phyloP scores from a whole-genome alignment of 2,113 vertebrate genomes.

The Numenius arquata region DNA sequence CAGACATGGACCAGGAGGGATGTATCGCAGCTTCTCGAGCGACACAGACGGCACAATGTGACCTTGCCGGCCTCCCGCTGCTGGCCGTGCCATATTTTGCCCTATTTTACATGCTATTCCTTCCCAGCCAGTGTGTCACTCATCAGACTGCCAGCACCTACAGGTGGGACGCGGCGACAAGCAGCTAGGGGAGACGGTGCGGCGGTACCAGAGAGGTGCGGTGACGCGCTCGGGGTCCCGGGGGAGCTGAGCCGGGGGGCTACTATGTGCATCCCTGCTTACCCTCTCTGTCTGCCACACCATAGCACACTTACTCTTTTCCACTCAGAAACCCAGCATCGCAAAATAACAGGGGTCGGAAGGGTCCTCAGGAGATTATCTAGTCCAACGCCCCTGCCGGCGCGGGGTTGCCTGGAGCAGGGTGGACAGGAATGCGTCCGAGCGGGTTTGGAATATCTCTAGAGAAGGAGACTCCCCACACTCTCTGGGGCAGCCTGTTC shows the following conservation, averaged over 20 bases:
- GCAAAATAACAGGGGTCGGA: too few relatives aligned
- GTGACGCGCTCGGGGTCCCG: accelerated
- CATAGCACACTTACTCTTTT: background rate
- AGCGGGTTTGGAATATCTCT: too few relatives aligned
- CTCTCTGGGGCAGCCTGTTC: too few relatives aligned
- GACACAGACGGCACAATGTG: accelerated
- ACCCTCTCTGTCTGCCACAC: background rate
- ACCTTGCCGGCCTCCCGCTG: background rate
- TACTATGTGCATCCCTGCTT: accelerated
- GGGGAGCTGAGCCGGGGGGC: background rate
- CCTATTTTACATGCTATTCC: background rate
- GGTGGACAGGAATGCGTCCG: too few relatives aligned
- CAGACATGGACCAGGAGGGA: background rate
- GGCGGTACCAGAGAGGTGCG: accelerated
- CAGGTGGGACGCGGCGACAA: accelerated
- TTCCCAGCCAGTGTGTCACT: background rate
- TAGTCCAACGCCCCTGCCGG: too few relatives aligned
- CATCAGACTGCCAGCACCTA: accelerated
- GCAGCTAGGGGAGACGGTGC: background rate
- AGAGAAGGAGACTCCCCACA: too few relatives aligned
- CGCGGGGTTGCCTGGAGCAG: too few relatives aligned
- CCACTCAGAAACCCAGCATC: too few relatives aligned
- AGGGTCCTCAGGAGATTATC: too few relatives aligned
- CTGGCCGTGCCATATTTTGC: accelerated
- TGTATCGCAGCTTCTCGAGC: accelerated